These are phyloP conservation scores for Corythoichthys haematopterus DNA, from an alignment of 2,113 vertebrate genomes.

Conservation along the genomic window DNA sequence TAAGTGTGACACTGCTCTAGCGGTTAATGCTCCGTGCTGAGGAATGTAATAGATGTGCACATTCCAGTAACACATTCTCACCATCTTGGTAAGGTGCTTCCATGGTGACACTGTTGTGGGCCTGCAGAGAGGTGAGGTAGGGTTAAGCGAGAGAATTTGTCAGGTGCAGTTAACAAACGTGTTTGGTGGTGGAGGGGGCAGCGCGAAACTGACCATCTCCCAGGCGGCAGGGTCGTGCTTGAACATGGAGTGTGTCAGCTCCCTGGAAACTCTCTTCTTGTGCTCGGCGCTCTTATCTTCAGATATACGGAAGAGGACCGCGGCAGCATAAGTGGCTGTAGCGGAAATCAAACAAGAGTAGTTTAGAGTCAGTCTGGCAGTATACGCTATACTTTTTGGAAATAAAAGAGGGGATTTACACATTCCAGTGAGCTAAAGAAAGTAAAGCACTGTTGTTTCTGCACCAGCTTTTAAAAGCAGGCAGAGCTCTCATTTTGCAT, in stretches of 20 bases:
- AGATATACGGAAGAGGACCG: slow-evolving; percentile 92
- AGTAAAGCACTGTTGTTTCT: neutral
- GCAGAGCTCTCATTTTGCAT: too few relatives aligned
- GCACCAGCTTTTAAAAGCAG: too few relatives aligned
- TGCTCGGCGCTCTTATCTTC: slow-evolving; percentile 94
- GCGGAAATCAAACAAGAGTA: neutral
- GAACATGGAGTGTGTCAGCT: slow-evolving; percentile 95
- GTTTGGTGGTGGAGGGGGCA: neutral
- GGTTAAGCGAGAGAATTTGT: neutral
- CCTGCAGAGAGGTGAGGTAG: slow-evolving; percentile 52
- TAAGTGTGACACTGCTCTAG: neutral
- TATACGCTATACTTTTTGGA: neutral
- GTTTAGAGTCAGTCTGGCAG: neutral
- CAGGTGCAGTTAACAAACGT: neutral
- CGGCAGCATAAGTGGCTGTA: slow-evolving; percentile 89
- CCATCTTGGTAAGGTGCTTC: slow-evolving; percentile 55
- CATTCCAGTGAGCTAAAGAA: neutral
- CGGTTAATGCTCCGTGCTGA: slow-evolving; percentile 8
- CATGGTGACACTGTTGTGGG: slow-evolving; percentile 51
- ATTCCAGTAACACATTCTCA: slow-evolving; percentile 54
- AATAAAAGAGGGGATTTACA: neutral
- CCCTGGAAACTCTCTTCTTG: slow-evolving; percentile 88
- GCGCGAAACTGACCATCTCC: slow-evolving; percentile 81
- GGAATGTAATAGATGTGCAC: slow-evolving; percentile 48
- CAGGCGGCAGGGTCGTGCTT: slow-evolving; percentile 86